Evolutionary conservation across 2,113 vertebrate species (phyloP).

Genomic region (Mohoua ochrocephala): DNA sequence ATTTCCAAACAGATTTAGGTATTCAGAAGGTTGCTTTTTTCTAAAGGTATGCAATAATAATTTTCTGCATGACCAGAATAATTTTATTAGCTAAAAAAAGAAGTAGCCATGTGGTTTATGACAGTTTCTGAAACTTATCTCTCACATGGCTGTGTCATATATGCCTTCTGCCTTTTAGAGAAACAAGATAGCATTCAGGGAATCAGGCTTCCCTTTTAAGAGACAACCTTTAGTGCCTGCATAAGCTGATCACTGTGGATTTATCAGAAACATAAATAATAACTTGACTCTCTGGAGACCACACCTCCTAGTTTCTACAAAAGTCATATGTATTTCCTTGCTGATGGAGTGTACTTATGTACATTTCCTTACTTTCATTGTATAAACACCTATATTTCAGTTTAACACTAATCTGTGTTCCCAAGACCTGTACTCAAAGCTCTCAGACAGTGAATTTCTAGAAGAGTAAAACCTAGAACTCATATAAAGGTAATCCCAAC

Average conservation of each 20-base stretch:
- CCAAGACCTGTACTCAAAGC: not conserved
- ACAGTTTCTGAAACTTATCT: not conserved
- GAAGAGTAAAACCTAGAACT: not conserved
- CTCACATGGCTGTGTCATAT: not conserved
- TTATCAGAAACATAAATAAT: not conserved
- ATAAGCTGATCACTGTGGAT: not conserved
- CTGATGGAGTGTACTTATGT: not conserved
- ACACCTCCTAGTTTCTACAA: not conserved
- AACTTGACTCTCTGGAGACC: not conserved
- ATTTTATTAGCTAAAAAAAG: not conserved
- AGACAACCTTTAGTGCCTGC: not conserved
- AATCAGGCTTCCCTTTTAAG: not conserved
- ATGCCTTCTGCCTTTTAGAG: not conserved
- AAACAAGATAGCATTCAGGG: not conserved
- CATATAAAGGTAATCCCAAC: not conserved
- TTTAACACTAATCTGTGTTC: not conserved
- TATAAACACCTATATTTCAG: not conserved
- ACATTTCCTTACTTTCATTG: not conserved
- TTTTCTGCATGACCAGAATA: not conserved
- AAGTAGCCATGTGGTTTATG: not conserved
- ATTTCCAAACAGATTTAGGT: not conserved
- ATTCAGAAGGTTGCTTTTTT: not conserved
- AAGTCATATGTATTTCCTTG: not conserved
- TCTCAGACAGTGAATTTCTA: not conserved
- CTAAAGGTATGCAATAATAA: not conserved